A percentile compares a stretch with the other conserved stretches of the same genome.
These are phyloP conservation scores for Pyrgilauda ruficollis DNA, from an alignment of 2,113 vertebrate genomes.

Conservation along the genomic window DNA sequence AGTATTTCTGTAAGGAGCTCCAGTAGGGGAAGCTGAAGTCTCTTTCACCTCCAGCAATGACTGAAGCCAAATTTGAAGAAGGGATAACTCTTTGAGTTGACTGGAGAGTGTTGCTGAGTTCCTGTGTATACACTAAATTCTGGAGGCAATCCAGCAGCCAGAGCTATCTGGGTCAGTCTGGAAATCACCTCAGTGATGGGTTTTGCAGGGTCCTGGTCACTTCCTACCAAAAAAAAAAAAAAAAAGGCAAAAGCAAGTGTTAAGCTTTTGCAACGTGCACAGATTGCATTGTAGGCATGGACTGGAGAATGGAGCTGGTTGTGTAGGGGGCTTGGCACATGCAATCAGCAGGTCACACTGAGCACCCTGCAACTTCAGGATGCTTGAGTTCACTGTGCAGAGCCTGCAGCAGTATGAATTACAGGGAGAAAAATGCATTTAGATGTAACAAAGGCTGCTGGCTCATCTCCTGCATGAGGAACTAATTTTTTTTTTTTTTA, in stretches of 20 bases:
- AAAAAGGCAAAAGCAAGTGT: not conserved
- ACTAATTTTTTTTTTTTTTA: not conserved
- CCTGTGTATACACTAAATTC: not conserved
- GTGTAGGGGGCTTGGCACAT: accelerated
- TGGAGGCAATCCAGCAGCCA: not conserved
- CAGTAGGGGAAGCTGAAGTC: not conserved
- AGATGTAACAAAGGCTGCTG: conserved; percentile 32
- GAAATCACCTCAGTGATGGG: not conserved
- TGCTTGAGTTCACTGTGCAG: not conserved
- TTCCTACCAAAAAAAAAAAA: not conserved
- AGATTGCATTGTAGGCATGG: not conserved
- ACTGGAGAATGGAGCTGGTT: not conserved
- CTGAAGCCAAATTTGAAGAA: conserved; percentile 2
- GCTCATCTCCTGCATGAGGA: conserved; percentile 1
- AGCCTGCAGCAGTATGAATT: conserved; percentile 1
- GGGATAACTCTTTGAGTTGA: not conserved
- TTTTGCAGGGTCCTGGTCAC: not conserved
- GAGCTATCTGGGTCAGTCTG: not conserved
- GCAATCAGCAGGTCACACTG: not conserved
- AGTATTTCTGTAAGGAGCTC: not conserved
- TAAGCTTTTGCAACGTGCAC: accelerated
- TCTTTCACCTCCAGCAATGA: not conserved
- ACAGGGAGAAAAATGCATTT: not conserved
- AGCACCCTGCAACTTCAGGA: not conserved
- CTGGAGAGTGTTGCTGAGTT: not conserved